Conservation (phyloP, 2,797 vertebrate genomes). For the Avahi laniger region DNA sequence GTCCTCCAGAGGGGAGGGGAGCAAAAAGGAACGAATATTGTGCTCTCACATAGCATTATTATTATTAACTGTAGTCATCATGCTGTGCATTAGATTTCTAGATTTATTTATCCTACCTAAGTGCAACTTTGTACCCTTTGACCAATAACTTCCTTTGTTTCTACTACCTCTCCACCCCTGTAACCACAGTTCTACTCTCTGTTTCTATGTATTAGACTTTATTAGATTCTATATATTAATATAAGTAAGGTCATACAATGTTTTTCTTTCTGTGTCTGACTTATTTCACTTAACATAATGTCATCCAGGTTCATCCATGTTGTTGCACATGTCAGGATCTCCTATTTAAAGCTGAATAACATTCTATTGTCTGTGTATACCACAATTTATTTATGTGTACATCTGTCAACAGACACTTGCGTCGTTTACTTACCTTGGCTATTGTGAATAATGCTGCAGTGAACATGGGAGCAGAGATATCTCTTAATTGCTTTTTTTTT, state of each 20-base stretch:
- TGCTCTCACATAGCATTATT: too few relatives aligned
- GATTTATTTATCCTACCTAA: too few relatives aligned
- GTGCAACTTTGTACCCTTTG: neutral
- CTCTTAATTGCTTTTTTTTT: neutral
- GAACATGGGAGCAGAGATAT: neutral
- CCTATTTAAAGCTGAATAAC: neutral
- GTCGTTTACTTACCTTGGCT: neutral
- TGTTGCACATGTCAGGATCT: neutral
- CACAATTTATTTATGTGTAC: neutral
- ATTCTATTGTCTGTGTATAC: neutral
- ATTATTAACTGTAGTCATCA: neutral
- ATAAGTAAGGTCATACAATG: neutral
- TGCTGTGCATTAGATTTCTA: neutral
- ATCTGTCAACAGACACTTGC: neutral
- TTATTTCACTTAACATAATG: too few relatives aligned
- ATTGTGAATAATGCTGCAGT: neutral
- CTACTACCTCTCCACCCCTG: neutral
- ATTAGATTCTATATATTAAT: neutral
- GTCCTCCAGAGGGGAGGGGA: neutral
- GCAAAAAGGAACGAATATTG: too few relatives aligned
- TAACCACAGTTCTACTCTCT: neutral
- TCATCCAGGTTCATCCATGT: too few relatives aligned
- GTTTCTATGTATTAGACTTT: neutral
- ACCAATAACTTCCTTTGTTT: neutral
- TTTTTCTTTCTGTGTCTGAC: too few relatives aligned